Conservation (phyloP, 2,797 vertebrate genomes). For the Cossypha polioptera region DNA sequence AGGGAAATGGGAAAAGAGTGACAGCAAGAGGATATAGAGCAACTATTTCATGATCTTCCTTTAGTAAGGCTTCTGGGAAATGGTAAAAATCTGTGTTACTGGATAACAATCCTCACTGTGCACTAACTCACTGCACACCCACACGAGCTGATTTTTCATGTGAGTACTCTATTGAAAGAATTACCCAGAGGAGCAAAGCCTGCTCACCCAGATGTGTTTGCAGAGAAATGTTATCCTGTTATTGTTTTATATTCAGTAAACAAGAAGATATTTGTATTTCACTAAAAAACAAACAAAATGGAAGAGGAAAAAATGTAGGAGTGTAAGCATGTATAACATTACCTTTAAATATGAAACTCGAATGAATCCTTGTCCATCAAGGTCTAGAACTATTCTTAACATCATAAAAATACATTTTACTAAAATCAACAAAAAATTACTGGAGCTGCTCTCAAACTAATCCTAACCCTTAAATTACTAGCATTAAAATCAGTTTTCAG, state of each 20-base stretch:
- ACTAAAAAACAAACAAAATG: neutral
- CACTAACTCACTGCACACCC: neutral
- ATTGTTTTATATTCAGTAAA: neutral
- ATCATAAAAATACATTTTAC: neutral
- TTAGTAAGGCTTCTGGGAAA: neutral
- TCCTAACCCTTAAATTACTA: neutral
- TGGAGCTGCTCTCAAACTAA: neutral
- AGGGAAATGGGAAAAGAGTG: neutral
- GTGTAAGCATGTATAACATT: rapidly evolving
- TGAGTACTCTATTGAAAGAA: neutral
- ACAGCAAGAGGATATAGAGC: neutral
- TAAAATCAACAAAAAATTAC: neutral
- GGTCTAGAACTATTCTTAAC: neutral
- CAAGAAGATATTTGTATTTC: neutral
- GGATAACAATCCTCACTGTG: neutral
- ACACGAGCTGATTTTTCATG: neutral
- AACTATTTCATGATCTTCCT: neutral
- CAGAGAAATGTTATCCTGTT: neutral
- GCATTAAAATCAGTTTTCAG: neutral
- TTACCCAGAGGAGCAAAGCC: neutral
- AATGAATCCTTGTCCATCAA: neutral
- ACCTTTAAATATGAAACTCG: neutral
- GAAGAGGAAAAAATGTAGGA: rapidly evolving
- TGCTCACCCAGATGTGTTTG: neutral
- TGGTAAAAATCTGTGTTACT: neutral